Evolutionary conservation across 2,113 vertebrate genomes (phyloP), one percentile per base, ranked within the genome.

Genomic region (Halcyon senegalensis): DNA sequence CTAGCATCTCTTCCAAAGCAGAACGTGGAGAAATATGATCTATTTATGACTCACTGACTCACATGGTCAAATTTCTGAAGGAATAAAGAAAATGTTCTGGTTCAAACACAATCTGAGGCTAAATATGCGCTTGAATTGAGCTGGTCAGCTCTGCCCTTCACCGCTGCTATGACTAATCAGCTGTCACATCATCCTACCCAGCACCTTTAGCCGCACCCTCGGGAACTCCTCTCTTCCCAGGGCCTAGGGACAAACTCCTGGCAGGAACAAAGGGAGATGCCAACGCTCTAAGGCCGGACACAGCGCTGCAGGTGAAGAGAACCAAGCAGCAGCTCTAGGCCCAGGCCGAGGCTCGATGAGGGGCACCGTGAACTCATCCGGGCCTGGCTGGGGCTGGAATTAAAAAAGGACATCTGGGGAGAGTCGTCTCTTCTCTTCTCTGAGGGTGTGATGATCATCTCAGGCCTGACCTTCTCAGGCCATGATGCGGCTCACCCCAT

Each of bases 1-100:
- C 73, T 33, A 66, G 39, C 80, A 33, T 33, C 77, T 16, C 39
- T 84, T 64, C 82, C 87, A 39, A 48, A 64, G 66, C 79, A 58
- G 37, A 55, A 46, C 0, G 20, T 19, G 33, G 58, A 92, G 74
- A 79, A 75, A 63, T 11, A 16, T 60, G 70, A 93, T 80, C 88
- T 79, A 60, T 62, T 19, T 60, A 19, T 75, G 94, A 94, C 84
- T 95, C 83, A 48, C 74, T 77, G 91, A 51, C 96, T 97, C 96
- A 91, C 75, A 81, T 21, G 79, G 93, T 23, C 95, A 24, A 44
- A 72, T 92, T 91, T 79, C 39, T 35, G 39, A 81, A 75, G 67
- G 69, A 70, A 85, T 70, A 77, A 39, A 35, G 56, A 66, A 60
- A 94, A 84, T 5, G 13, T 41, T 48, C 10, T 4, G 6, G 51